Evolutionary conservation across 2,888 invertebrate genomes (phyloP), one percentile per base, ranked within the genome.

Genomic region (Hylaea fasciaria): DNA sequence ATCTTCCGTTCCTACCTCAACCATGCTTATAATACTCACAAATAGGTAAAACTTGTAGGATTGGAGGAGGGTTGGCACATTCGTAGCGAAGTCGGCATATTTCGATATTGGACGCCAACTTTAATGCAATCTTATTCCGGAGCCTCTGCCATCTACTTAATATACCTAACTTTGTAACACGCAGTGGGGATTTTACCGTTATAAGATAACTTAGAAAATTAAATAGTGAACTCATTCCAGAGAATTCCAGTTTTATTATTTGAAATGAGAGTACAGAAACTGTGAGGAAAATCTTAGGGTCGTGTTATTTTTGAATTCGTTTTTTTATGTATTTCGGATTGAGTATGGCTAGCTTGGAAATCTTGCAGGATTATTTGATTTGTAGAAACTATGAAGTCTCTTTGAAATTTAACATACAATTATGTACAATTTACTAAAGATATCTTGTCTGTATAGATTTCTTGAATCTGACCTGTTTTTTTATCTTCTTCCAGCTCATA

Each of bases 31-130:
- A 53, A 47, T 56, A 63, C 40, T 45, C 62, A 60, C 56, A 66
- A 41, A 52, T 61, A 64, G 43, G 43, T 58, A 62, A 54, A 54
- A 54, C 51, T 51, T 64, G 16, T 63, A 65, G 57, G 66, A 61
- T 62, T 69, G 64, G 68, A 63, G 70, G 71, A 70, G 74, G 69
- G 75, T 78, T 82, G 83, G 84, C 85, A 80, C 76, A 80, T 77
- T 73, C 77, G 72, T 58, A 72, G 80, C 81, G 50, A 71, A 77
- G 70, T 82, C 82, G 79, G 81, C 85, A 82, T 85, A 86, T 85
- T 85, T 83, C 78, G 80, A 82, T 80, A 84, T 83, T 81, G 82
- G 74, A 77, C 73, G 77, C 73, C 69, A 81, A 80, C 71, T 85
- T 83, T 78, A 82, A 83, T 83, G 81, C 78, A 79, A 77, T 80